These are phyloP conservation scores for Calameuta idolon DNA, from an alignment of 2,888 invertebrate genomes.

Conservation along the genomic window DNA sequence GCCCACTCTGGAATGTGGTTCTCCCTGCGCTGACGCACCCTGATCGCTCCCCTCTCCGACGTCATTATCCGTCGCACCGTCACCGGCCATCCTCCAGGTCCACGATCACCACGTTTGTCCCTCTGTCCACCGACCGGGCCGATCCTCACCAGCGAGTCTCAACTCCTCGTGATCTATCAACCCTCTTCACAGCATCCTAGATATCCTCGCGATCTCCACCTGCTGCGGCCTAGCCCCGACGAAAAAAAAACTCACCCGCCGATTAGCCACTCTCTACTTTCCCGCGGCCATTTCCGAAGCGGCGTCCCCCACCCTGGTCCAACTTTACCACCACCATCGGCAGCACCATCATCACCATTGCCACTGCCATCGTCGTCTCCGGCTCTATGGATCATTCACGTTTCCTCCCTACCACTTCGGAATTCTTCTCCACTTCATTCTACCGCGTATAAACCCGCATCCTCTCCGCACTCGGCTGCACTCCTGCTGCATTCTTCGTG, in stretches of 20 bases:
- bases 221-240: no score
- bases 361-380: not conserved
- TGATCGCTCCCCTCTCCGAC: conserved; percentile 37
- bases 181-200: no score
- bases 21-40: conserved; percentile 52
- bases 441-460: no score
- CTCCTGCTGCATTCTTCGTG: no score
- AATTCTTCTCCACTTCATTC: not conserved
- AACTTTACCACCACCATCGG: not conserved
- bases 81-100: conserved; percentile 54
- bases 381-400: conserved; percentile 61
- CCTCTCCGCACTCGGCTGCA: no score
- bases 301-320: conserved; percentile 32
- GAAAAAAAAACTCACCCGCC: no score
- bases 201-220: no score
- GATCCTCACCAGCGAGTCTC: no score
- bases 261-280: conserved; percentile 45
- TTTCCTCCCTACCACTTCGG: conserved; percentile 50
- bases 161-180: no score
- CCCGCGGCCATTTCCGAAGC: conserved; percentile 65
- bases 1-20: conserved; percentile 66
- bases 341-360: conserved; percentile 17
- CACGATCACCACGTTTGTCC: not conserved
- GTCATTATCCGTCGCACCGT: conserved; percentile 58
- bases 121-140: no score